Conservation (phyloP, 2,797 vertebrate genomes). For the Molothrus aeneus region DNA sequence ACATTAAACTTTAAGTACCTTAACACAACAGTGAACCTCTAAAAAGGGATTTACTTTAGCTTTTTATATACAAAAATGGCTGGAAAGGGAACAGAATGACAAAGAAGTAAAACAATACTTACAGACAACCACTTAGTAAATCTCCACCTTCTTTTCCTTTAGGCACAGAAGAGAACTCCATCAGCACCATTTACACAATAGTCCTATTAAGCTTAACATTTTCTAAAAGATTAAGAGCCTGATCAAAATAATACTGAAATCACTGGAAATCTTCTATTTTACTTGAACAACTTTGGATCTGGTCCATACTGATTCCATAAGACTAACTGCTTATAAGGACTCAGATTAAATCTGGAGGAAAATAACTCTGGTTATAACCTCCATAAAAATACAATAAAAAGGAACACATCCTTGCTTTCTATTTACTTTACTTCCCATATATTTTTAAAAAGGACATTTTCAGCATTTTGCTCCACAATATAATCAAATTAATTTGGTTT, state of each 20-base stretch:
- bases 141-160: not conserved
- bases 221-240: constrained; percentile 11
- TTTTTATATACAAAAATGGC: constrained; percentile 26
- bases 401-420: not conserved
- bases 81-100: constrained; percentile 23
- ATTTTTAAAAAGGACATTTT: not conserved
- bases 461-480: not conserved
- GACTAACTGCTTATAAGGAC: constrained; percentile 7
- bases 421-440: not conserved
- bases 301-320: not conserved
- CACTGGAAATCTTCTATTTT: constrained; percentile 15
- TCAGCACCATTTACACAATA: not conserved
- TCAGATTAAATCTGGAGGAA: constrained; percentile 27
- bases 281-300: constrained; percentile 14
- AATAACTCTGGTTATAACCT: constrained; percentile 3
- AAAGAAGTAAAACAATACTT: constrained; percentile 48
- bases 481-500: not conserved
- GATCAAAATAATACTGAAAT: constrained; percentile 39
- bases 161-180: not conserved
- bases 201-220: not conserved
- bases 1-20: constrained; percentile 42
- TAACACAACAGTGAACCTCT: constrained; percentile 30
- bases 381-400: constrained; percentile 24
- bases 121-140: not conserved
- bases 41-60: constrained; percentile 18